These are phyloP conservation scores for Poecilia gillii DNA, from an alignment of 2,797 vertebrate genomes.

Conservation along the genomic window DNA sequence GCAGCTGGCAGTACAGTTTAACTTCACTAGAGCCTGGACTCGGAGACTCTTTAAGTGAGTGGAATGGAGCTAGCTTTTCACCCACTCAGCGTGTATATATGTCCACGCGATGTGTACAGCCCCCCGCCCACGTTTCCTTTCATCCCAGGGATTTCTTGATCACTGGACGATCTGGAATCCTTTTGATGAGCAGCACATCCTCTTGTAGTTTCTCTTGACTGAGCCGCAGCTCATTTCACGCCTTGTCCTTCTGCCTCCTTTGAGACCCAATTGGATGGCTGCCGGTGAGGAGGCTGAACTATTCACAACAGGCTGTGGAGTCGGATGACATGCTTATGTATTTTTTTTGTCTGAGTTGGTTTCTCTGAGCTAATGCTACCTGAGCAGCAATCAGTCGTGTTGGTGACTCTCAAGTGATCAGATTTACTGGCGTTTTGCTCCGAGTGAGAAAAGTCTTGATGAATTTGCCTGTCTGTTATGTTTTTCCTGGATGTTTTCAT, in stretches of 20 bases:
- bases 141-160: slow-evolving; percentile 32
- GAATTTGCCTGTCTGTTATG: slow-evolving; percentile 15
- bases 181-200: slow-evolving; percentile 22
- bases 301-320: slow-evolving; percentile 49
- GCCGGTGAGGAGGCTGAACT: slow-evolving; percentile 42
- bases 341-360: slow-evolving; percentile 4
- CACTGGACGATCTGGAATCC: slow-evolving; percentile 24
- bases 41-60: not conserved
- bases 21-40: slow-evolving; percentile 17
- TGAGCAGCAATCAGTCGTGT: slow-evolving; percentile 11
- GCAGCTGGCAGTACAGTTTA: not conserved
- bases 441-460: slow-evolving; percentile 12
- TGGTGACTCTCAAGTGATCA: slow-evolving; percentile 25
- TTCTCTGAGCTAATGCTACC: slow-evolving; percentile 1
- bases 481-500: slow-evolving; percentile 28
- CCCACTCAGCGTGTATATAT: slow-evolving; percentile 17
- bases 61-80: slow-evolving; percentile 3
- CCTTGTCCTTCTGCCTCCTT: slow-evolving; percentile 52
- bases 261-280: slow-evolving; percentile 29
- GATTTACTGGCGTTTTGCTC: slow-evolving; percentile 23
- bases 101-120: not conserved
- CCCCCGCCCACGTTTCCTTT: slow-evolving; percentile 9
- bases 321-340: slow-evolving; percentile 24
- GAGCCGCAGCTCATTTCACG: slow-evolving; percentile 67
- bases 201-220: slow-evolving; percentile 18